A percentile compares a stretch with the other conserved stretches of the same genome.
Conservation (phyloP, 2,113 vertebrate genomes). For the Poecilia latipinna region DNA sequence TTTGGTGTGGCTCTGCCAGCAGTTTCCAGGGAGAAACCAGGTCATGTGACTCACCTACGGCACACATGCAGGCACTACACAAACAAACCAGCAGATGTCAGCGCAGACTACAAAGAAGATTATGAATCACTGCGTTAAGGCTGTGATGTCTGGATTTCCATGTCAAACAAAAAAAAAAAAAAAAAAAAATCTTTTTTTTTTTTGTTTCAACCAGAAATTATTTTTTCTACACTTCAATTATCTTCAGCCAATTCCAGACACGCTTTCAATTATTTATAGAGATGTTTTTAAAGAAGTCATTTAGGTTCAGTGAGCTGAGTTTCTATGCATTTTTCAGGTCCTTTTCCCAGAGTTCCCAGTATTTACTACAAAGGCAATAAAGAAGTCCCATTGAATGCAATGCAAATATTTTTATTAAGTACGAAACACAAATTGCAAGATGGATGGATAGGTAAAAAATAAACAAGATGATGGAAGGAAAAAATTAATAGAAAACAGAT, state of each 20-base stretch:
- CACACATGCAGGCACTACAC: not conserved
- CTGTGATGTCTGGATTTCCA: not conserved
- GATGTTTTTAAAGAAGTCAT: not conserved
- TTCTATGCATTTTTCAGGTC: not conserved
- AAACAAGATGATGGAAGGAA: not conserved
- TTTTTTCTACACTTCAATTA: not conserved
- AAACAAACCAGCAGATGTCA: constrained; percentile 67
- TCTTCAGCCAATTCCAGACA: not conserved
- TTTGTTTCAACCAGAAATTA: not conserved
- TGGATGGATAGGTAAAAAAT: not conserved
- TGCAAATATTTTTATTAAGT: too few species aligned
- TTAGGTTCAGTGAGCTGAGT: too few species aligned
- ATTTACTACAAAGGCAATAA: too few species aligned
- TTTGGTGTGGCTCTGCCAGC: constrained; percentile 18
- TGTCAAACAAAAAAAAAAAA: not conserved
- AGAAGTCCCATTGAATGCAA: too few species aligned
- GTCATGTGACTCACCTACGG: constrained; percentile 56
- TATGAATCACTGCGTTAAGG: not conserved
- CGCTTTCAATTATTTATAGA: not conserved
- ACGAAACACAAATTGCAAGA: not conserved
- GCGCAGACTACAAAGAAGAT: constrained; percentile 41
- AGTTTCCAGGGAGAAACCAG: constrained; percentile 68
- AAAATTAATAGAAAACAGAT: not conserved
- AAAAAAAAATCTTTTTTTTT: too few species aligned
- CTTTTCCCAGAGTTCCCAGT: not conserved